Evolutionary conservation across 2,113 vertebrate genomes (phyloP).

Genomic region (Malurus melanocephalus): DNA sequence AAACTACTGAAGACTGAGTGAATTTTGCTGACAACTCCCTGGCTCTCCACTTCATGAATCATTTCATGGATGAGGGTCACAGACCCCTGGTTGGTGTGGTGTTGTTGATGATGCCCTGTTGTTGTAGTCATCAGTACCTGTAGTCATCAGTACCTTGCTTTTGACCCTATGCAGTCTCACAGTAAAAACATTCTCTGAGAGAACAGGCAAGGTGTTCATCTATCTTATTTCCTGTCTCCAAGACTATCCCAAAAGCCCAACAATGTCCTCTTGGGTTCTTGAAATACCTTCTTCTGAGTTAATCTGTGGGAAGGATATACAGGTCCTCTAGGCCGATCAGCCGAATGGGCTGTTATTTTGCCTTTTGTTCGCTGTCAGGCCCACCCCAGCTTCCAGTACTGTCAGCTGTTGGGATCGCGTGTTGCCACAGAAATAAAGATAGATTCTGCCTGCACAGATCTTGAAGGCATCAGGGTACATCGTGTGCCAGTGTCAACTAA

Average conservation of each 20-base stretch:
- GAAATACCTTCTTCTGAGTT: not conserved
- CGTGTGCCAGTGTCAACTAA: not conserved
- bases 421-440: not conserved
- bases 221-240: not conserved
- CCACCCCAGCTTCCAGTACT: not conserved
- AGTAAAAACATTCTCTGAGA: not conserved
- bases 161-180: not conserved
- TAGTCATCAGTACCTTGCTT: not conserved
- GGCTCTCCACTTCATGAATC: not conserved
- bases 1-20: not conserved
- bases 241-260: not conserved
- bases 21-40: not conserved
- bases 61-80: not conserved
- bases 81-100: accelerated
- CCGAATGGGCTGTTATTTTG: not conserved
- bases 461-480: not conserved
- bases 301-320: not conserved
- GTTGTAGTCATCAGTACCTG: not conserved
- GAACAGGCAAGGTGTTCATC: not conserved
- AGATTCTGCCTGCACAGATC: not conserved
- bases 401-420: not conserved
- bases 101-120: not conserved
- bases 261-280: not conserved
- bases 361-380: not conserved
- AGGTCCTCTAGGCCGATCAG: not conserved